phyloP scores from a whole-genome alignment of 2,797 vertebrate species.

The Acanthurus leucopareius region DNA sequence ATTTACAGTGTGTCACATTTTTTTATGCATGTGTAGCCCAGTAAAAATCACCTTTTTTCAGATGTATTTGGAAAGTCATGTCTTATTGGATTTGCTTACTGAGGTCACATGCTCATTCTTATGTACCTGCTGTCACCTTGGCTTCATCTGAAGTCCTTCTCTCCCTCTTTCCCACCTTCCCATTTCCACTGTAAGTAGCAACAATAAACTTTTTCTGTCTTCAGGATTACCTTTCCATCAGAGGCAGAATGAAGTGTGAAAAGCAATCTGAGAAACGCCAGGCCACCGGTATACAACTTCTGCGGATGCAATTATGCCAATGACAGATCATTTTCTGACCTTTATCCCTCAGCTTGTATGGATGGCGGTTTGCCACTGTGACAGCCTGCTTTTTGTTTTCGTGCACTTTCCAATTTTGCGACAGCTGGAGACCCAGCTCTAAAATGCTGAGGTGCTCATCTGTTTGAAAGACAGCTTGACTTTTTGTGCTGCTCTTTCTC shows the following conservation, averaged over 20 bases:
- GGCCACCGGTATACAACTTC: conserved; percentile 73
- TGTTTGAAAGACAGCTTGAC: conserved; percentile 70
- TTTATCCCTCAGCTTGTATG: conserved; percentile 71
- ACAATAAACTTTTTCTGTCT: conserved; percentile 74
- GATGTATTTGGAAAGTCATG: neutral
- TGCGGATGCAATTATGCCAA: conserved; percentile 84
- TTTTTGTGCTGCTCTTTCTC: conserved; percentile 52
- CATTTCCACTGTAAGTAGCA: conserved; percentile 55
- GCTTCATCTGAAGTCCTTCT: conserved; percentile 30
- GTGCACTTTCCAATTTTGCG: conserved; percentile 47
- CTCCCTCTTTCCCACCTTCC: conserved; percentile 26
- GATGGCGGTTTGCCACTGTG: conserved; percentile 59
- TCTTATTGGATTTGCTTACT: neutral
- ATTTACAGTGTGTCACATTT: neutral
- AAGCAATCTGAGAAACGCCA: conserved; percentile 81
- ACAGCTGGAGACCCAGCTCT: conserved; percentile 53
- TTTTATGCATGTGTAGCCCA: neutral
- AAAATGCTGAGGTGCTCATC: conserved; percentile 63
- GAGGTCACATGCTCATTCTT: neutral
- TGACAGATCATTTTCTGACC: conserved; percentile 84
- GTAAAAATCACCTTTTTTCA: neutral
- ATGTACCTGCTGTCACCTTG: conserved; percentile 30
- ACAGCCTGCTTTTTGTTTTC: conserved; percentile 74
- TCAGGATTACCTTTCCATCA: conserved; percentile 84
- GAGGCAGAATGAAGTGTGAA: conserved; percentile 83